These are phyloP conservation scores for Sebastes aleutianus DNA, from an alignment of 2,797 vertebrate genomes.

Conservation along the genomic window DNA sequence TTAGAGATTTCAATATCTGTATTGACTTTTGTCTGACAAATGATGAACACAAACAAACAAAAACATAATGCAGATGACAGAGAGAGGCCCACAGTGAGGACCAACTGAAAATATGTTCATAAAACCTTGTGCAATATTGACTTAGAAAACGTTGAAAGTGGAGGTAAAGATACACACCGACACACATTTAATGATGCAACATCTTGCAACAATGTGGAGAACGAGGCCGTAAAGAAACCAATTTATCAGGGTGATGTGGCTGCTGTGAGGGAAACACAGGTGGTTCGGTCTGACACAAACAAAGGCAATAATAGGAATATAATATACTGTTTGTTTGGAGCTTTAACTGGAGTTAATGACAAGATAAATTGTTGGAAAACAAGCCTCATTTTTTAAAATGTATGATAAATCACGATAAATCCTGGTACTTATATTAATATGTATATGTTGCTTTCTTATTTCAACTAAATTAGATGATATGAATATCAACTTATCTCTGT, in stretches of 20 bases:
- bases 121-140: background rate
- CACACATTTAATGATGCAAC: conserved; percentile 18
- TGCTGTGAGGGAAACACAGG: background rate
- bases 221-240: background rate
- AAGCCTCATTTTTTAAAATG: background rate
- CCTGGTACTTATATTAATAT: background rate
- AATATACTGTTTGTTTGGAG: background rate
- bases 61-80: background rate
- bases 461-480: background rate
- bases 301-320: background rate
- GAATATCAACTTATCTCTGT: background rate
- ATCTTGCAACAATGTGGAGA: conserved; percentile 10
- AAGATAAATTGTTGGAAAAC: accelerated
- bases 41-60: background rate
- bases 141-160: background rate
- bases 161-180: background rate
- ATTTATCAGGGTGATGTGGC: background rate
- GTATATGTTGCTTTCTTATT: background rate
- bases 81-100: background rate
- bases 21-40: background rate
- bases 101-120: background rate
- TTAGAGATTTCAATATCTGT: background rate
- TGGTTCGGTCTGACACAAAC: background rate
- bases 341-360: background rate
- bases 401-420: background rate